Percentiles rank a stretch among this genome's conserved stretches.
Conservation (phyloP, 2,113 vertebrate species). For the Edolisoma coerulescens region DNA sequence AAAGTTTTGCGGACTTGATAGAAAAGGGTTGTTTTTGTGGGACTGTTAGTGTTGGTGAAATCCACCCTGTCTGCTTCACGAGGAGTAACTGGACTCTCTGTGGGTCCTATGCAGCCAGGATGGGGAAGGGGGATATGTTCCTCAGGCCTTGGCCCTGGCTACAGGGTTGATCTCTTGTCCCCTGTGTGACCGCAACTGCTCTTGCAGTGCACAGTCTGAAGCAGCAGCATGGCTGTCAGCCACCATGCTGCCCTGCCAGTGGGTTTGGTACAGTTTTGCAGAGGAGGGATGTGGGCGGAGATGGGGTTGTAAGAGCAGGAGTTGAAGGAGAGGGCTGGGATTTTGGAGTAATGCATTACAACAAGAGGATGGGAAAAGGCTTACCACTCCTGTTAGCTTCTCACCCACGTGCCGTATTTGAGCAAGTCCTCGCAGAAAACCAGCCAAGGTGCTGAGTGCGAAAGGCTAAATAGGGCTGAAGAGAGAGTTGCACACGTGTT, state of each 20-base stretch:
- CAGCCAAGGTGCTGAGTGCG: background rate
- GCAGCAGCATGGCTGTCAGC: rapidly evolving
- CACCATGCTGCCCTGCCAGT: background rate
- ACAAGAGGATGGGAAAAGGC: background rate
- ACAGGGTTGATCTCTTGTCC: rapidly evolving
- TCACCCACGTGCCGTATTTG: rapidly evolving
- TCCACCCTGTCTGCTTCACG: background rate
- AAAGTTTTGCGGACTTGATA: background rate
- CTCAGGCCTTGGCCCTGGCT: rapidly evolving
- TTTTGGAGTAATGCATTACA: background rate
- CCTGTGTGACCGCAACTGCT: background rate
- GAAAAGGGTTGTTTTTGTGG: background rate
- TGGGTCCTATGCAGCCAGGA: background rate
- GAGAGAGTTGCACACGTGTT: background rate
- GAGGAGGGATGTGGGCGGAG: background rate
- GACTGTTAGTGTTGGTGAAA: background rate
- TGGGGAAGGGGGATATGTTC: background rate
- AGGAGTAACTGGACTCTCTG: background rate
- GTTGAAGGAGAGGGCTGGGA: background rate
- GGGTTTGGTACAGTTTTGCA: background rate
- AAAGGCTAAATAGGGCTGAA: background rate
- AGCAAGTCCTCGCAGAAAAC: background rate
- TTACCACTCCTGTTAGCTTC: background rate
- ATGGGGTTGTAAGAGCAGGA: background rate
- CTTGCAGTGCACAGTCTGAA: background rate